Base-by-base conservation (phyloP, 2,797 vertebrate species). In the Phaenicophaeus curvirostris region DNA sequence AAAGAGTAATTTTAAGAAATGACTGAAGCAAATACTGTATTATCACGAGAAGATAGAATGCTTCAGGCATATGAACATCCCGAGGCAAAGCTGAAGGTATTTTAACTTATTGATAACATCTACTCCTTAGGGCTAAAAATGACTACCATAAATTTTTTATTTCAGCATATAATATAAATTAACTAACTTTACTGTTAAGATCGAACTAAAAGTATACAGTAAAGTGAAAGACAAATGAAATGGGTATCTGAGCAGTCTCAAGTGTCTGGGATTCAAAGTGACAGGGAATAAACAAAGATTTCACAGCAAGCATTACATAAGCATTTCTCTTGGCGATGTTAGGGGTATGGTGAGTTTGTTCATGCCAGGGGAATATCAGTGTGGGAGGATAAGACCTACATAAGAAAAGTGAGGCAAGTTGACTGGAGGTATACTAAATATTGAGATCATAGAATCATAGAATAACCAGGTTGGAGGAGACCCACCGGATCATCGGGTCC, bases 101-200 rank as follows among this genome's bases (percentile, higher is more conserved):
- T 97, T 96, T 98, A 94, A 97, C 93, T 97, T 97, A 97, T 95
- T 97, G 97, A 96, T 97, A 96, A 65, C 80, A 85, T 94, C 85
- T 92, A 27, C 67, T 94, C 94, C 94, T 89, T 78, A n/a, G 84
- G 86, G 94, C 82, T 94, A 77, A 72, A 86, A 93, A 78, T 86
- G 46, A 51, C 81, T 91, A 27, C 65, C 15, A 67, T 92, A 28
- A 85, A 72, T 87, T 82, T 92, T 96, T 95, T 33, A 94, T 87
- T 94, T 90, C 44, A 46, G 55, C 67, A 19, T 87, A 67, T 94
- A 93, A 89, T 82, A 65, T 86, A 89, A 80, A 94, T 75, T 75
- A 92, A 42, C 65, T 90, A 53, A 91, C 65, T 94, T 85, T 72
- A 28, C 90, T 5, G 2, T 82, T 94, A 63, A 77, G 74, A 48